Base-by-base conservation (phyloP, 1,140 invertebrate genomes). In the Brachionus sp. region DNA sequence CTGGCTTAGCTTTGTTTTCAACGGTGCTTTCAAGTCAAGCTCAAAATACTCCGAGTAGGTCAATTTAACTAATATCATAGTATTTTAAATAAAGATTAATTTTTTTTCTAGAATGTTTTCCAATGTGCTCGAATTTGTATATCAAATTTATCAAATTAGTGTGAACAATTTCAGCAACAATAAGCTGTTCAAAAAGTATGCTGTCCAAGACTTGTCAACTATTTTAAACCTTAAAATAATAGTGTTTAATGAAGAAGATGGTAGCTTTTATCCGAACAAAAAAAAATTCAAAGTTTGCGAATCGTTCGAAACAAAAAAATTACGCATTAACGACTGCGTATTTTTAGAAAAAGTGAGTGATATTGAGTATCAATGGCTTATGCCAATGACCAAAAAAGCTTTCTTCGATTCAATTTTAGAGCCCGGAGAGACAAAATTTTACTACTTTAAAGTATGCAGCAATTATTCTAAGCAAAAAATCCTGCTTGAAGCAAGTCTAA, bases 101-200 rank as follows among this genome's bases (percentile, higher is more conserved):
- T 39, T 2, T 70, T 33, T 57, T 62, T 25, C 10, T 25, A 78
- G 75, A 78, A 10, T 39, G 10, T 80, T 80, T 42, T 37, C 46
- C 16, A 80, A 57, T 66, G 77, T 62, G n/a, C 16, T 62, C 6
- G 77, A 80, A 19, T 80, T 80, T 42, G 42, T 80, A 10, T 80
- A 80, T 37, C 50, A 57, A 66, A 53, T 80, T 23, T 57, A 62
- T 25, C 77, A 80, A 80, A 42, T 80, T 25, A 62, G 50, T 80
- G 77, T 80, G 5, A 80, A 80, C 25, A 80, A 80, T 44, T 80
- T 29, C 25, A 39, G 77, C 37, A 33, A 62, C 16, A 80, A 80
- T 44, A 35, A 53, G 13, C 33, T 80, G 3, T 80, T 80, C 33
- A 57, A 33, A 13, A 57, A 42, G 9, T 80, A 12, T 13, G 77